phyloP scores from a whole-genome alignment of 2,113 vertebrate genomes.

The Aleadryas rufinucha region DNA sequence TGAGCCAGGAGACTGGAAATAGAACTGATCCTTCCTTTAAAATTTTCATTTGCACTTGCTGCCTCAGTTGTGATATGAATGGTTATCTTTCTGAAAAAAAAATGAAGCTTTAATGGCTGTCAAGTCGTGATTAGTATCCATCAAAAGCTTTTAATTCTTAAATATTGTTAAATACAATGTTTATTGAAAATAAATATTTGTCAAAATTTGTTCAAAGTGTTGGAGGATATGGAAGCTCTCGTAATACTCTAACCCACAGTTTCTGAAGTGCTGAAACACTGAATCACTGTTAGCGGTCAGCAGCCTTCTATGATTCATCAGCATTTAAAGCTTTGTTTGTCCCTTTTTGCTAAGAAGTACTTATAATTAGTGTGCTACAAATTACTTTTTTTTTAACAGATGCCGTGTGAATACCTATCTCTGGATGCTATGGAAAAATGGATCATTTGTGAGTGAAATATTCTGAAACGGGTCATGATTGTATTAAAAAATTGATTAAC shows the following conservation, averaged over 20 bases:
- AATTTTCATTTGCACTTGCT: neutral
- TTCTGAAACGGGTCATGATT: neutral
- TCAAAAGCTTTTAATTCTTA: neutral
- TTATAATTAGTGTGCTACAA: neutral
- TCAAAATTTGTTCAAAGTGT: neutral
- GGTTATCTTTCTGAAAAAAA: neutral
- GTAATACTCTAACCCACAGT: neutral
- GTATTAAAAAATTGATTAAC: neutral
- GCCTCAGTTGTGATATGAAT: neutral
- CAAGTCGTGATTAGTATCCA: neutral
- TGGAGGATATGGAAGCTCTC: neutral
- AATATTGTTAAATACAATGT: neutral
- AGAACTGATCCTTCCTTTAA: neutral
- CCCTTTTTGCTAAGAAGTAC: neutral
- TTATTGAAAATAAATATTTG: neutral
- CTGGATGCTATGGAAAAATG: slow-evolving; percentile 98
- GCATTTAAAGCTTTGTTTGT: neutral
- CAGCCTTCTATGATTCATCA: neutral
- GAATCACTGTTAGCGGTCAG: neutral
- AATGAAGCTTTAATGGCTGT: neutral
- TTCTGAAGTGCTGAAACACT: neutral
- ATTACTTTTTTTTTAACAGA: slow-evolving; percentile 74
- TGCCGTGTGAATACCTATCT: slow-evolving; percentile 98
- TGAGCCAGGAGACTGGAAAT: neutral
- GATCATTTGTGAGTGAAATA: slow-evolving; percentile 94